Evolutionary conservation across 2,888 invertebrate genomes (phyloP), one percentile per base, ranked within the genome.

Genomic region (Candidula unifasciata): DNA sequence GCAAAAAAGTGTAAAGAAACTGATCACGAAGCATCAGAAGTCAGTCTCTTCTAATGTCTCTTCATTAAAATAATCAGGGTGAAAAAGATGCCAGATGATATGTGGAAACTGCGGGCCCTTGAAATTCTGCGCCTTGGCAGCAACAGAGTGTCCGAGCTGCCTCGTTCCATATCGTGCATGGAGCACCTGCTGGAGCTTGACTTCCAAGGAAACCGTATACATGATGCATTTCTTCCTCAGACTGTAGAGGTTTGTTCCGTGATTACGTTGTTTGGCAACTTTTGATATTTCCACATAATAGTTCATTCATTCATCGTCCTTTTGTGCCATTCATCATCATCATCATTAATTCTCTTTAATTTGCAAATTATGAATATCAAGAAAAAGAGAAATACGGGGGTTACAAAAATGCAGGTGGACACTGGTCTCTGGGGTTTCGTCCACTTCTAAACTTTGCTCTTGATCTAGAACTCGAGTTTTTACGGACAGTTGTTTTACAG

Each of bases 201-300:
- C 80, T 89, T 93, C 3, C 83, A 89, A n/a, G 89, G 87, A 2
- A 93, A 93, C 84, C 66, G 89, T 8, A 82, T 93, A 66, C 91
- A 90, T 0, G 91, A 91, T 35, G 37, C 66, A 57, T 69, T 71
- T 35, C 2, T 86, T 33, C 86, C 86, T 68, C 79, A 84, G 21
- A 79, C 86, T 3, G 66, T 84, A 5, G 80, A 84, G 80, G 66
- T 80, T 66, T 66, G 66, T 6, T 44, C 13, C 13, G 44, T 44
- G 44, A n/a, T n/a, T n/a, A n/a, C 44, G 44, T 44, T 44, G 3
- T 44, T 44, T 44, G 44, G 6, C 44, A 44, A 44, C n/a, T n/a
- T n/a, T n/a, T n/a, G n/a, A n/a, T n/a, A n/a, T n/a, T n/a, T n/a
- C n/a, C n/a, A n/a, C n/a, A n/a, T n/a, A n/a, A n/a, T n/a, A n/a